Evolutionary conservation across 2,113 vertebrate species (phyloP).

Genomic region (Prolemur simus): DNA sequence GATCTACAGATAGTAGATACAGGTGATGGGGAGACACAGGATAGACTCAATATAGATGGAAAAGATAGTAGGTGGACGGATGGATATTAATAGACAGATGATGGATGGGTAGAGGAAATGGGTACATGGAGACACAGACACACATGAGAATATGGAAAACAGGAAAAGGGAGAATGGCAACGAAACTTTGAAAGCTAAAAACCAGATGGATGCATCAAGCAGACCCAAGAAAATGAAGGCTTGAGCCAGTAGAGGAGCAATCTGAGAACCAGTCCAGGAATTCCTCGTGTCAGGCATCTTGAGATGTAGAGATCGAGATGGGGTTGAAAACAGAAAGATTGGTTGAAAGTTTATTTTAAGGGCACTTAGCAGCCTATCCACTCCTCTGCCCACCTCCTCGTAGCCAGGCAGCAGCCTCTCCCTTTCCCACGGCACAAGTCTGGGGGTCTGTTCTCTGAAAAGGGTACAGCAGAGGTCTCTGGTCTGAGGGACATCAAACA

Average conservation of each 20-base stretch:
- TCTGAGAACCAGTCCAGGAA: background rate
- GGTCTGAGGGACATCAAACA: background rate
- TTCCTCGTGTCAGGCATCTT: background rate
- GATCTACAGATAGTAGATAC: too few relatives aligned
- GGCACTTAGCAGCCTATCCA: background rate
- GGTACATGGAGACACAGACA: background rate
- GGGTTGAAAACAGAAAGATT: background rate
- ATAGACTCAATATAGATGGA: background rate
- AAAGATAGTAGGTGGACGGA: background rate
- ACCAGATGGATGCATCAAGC: background rate
- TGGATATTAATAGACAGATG: background rate
- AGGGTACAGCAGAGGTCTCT: background rate
- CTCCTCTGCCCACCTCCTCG: background rate
- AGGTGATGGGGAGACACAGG: too few relatives aligned
- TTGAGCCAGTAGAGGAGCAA: background rate
- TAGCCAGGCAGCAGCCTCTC: background rate
- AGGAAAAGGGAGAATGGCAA: background rate
- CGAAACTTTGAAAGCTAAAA: background rate
- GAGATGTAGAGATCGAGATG: background rate
- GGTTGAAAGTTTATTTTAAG: background rate
- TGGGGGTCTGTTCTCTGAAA: background rate
- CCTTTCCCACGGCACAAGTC: background rate
- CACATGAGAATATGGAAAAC: background rate
- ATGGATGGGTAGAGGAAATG: background rate
- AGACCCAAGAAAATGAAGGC: background rate